phyloP scores from a whole-genome alignment of 2,888 invertebrate species.

The Carabus problematicus region DNA sequence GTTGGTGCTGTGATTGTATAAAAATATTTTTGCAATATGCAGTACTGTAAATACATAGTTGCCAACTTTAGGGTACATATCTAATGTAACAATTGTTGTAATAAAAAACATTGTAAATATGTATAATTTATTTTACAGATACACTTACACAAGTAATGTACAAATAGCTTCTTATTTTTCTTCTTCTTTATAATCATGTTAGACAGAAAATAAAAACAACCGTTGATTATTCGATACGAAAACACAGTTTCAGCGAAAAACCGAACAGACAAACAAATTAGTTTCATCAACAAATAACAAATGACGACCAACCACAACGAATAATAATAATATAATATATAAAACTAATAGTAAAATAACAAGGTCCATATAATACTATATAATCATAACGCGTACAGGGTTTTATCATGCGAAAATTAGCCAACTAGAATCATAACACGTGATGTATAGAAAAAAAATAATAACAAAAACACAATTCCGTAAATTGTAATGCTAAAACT shows the following conservation, averaged over 20 bases:
- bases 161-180: constrained; percentile 25
- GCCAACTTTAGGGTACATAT: constrained; percentile 41
- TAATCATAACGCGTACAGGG: too few species aligned
- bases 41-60: constrained; percentile 36
- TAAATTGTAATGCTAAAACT: constrained; percentile 25
- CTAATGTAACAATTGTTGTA: constrained; percentile 28
- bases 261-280: not conserved
- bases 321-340: not conserved
- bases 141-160: constrained; percentile 42
- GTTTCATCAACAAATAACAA: constrained; percentile 14
- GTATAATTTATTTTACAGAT: constrained; percentile 43
- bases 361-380: constrained; percentile 2
- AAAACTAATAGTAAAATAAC: not conserved
- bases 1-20: constrained; percentile 35
- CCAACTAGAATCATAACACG: constrained; percentile 11
- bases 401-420: constrained; percentile 14
- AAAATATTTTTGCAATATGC: constrained; percentile 41
- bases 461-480: not conserved
- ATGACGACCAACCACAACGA: constrained; percentile 35
- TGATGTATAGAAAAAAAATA: constrained; percentile 14
- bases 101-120: constrained; percentile 42
- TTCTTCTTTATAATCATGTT: constrained; percentile 40
- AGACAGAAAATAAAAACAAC: constrained; percentile 36
- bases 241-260: constrained; percentile 34
- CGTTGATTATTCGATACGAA: constrained; percentile 18